These are phyloP conservation scores for Ardeotis arabs DNA, from an alignment of 2,113 vertebrate species.

Conservation along the genomic window DNA sequence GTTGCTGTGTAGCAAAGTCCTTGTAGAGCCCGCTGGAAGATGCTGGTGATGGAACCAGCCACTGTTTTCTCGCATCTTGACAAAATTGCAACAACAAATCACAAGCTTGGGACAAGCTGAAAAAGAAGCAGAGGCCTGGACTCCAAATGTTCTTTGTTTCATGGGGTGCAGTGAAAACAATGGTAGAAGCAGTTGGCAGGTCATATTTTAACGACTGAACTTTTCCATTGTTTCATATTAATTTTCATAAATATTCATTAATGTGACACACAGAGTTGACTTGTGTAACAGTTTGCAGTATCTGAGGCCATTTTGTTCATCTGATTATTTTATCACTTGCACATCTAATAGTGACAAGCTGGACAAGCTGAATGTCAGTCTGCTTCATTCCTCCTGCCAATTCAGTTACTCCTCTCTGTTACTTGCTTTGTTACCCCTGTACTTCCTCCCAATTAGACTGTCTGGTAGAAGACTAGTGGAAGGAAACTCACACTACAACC, in stretches of 20 bases:
- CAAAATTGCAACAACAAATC: slow-evolving; percentile 1
- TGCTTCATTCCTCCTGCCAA: neutral
- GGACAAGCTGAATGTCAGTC: neutral
- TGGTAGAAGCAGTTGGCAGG: slow-evolving; percentile 2
- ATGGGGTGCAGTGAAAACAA: slow-evolving; percentile 1
- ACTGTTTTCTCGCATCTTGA: neutral
- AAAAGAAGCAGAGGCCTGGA: slow-evolving; percentile 9
- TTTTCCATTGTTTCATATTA: slow-evolving; percentile 21
- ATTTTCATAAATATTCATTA: slow-evolving; percentile 44
- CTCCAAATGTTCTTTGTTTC: slow-evolving; percentile 35
- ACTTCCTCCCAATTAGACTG: neutral
- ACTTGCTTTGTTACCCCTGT: neutral
- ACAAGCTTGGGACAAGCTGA: neutral
- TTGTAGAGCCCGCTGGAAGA: neutral
- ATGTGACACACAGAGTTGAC: neutral
- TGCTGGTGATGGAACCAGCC: neutral
- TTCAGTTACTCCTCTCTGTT: neutral
- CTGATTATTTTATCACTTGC: neutral
- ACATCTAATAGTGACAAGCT: neutral
- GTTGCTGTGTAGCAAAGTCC: neutral
- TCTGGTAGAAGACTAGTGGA: neutral
- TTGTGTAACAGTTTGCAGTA: neutral
- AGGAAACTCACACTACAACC: neutral
- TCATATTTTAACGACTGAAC: slow-evolving; percentile 14
- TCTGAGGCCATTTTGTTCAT: neutral